Conservation (phyloP, 2,888 invertebrate genomes). For the Amphipoea lucens region DNA sequence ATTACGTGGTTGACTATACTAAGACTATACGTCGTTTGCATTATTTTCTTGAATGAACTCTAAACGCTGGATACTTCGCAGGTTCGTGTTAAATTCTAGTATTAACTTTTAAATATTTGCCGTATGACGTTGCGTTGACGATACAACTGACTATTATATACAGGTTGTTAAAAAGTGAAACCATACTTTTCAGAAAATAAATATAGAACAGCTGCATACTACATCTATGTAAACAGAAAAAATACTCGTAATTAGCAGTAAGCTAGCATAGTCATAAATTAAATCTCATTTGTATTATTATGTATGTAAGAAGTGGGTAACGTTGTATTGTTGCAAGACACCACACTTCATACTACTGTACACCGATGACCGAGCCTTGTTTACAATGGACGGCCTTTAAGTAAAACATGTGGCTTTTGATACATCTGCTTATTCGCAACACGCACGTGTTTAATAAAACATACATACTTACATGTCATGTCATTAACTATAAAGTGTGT, state of each 20-base stretch:
- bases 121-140: background rate
- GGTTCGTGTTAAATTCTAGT: background rate
- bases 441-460: conserved; percentile 69
- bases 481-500: conserved; percentile 50
- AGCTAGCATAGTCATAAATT: conserved; percentile 42
- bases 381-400: conserved; percentile 73
- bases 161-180: conserved; percentile 8
- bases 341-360: conserved; percentile 36
- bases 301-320: conserved; percentile 59
- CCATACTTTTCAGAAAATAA: background rate
- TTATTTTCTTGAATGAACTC: background rate
- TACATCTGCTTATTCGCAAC: conserved; percentile 80
- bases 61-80: background rate
- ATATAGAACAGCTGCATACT: background rate
- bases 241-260: conserved; percentile 37
- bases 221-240: conserved; percentile 22
- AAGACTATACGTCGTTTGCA: background rate
- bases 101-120: conserved; percentile 5
- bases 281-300: conserved; percentile 55
- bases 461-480: conserved; percentile 41
- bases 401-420: conserved; percentile 78
- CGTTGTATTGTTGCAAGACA: conserved; percentile 48
- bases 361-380: conserved; percentile 59
- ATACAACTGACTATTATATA: background rate
- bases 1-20: background rate